Percentiles rank a stretch among this genome's conserved stretches.
Evolutionary conservation across 2,888 invertebrate species (phyloP).

Genomic region (Microctonus brassicae): DNA sequence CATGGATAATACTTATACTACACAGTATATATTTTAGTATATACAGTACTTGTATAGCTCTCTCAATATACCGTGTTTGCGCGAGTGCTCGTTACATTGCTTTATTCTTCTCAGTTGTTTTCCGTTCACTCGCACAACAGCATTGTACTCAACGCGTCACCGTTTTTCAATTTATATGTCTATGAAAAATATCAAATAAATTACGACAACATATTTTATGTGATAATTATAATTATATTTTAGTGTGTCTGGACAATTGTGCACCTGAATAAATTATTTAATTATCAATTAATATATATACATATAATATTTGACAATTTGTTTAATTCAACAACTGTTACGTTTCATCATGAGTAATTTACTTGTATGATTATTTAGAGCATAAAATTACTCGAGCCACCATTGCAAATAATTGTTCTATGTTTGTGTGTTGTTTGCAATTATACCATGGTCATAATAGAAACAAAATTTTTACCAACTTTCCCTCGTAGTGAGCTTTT

Average conservation of each 20-base stretch:
- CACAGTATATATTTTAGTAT: background rate
- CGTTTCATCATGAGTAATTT: background rate
- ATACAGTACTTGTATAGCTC: background rate
- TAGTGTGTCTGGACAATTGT: background rate
- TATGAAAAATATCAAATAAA: too few relatives aligned
- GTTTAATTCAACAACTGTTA: constrained; percentile 8
- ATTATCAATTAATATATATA: background rate
- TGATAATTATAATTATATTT: too few relatives aligned
- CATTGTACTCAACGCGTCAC: background rate
- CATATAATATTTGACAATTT: constrained; percentile 11
- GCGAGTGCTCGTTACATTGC: too few relatives aligned
- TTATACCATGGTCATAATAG: background rate
- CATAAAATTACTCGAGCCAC: constrained; percentile 62
- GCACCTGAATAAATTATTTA: background rate
- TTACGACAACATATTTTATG: too few relatives aligned
- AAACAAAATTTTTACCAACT: constrained; percentile 10
- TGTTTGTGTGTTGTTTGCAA: constrained; percentile 35
- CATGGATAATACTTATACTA: background rate
- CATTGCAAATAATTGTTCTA: constrained; percentile 59
- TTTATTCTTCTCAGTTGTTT: background rate
- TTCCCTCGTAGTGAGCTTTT: background rate
- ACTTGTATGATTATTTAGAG: constrained; percentile 62
- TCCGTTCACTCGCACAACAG: background rate
- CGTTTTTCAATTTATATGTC: too few relatives aligned
- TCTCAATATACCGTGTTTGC: background rate